Base-by-base conservation (phyloP, 64 coral and sea anemone species). In the Dendrophyllia cribrosa region DNA sequence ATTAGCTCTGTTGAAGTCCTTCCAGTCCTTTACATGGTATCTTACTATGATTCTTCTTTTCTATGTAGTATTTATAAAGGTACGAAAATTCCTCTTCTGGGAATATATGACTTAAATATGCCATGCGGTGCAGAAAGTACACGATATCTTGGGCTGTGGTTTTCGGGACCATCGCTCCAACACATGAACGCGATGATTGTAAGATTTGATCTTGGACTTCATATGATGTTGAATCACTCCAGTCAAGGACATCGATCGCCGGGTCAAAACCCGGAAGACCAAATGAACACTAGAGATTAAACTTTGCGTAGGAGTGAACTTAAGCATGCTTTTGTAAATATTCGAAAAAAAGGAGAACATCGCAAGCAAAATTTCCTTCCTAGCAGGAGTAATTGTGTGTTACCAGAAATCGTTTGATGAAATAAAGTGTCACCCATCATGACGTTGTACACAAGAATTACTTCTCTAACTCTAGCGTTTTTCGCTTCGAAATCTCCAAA, bases 311-410 rank as follows among this genome's bases (percentile, higher is more conserved):
- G 80, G 80, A 84, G 80, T 84, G 16, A 22, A 49, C 20, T 67
- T 67, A n/a, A 51, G 45, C 46, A 50, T 67, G 80, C 43, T 48
- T 56, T 84, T 84, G 80, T 84, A 84, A 84, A 84, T 84, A 84
- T 20, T 61, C 43, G 9, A 50, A 3, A 59, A 59, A 16, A 68
- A 84, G 43, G 62, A 47, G 11, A 84, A 21, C 62, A 66, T 34
- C 19, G 9, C 50, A 45, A 84, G 80, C 80, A 59, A 84, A 83
- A 67, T 64, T 67, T 84, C 20, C 44, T 68, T 20, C 44, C 23
- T 9, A 50, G 61, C 43, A 48, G 45, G 11, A 45, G 61, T 84
- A 43, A 48, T 75, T 66, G 19, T 51, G 80, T 67, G 16, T 64
- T 24, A 47, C 15, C 43, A 7, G 7, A 67, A 68, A 17, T 50